Evolutionary conservation across 2,888 invertebrate species (phyloP), one percentile per base, ranked within the genome.

Genomic region (Ischnura elegans): DNA sequence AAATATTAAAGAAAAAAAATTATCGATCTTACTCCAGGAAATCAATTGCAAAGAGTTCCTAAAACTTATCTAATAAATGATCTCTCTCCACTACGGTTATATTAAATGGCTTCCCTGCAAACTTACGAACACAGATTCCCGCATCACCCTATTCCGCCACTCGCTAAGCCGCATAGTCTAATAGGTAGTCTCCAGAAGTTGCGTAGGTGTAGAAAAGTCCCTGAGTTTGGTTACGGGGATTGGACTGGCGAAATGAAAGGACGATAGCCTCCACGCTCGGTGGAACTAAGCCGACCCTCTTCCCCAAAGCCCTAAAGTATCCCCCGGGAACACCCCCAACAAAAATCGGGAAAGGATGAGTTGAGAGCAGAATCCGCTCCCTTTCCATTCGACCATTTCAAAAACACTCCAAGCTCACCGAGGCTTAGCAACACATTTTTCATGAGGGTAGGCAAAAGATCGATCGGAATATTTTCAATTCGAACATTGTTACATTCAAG

Each of bases 261-360:
- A 90, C 61, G 90, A 90, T 90, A 90, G 90, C 90, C 61, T 61
- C 8, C 43, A 61, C 90, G 90, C 61, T 90, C n/a, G 42, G 90
- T 42, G 61, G 61, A 43, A 25, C 90, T 90, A 66, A 90, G 90
- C 87, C 87, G 42, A 42, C 19, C 55, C 55, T n/a, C 42, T 19
- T 43, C 43, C 16, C 76, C 36, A 76, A 76, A 76, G 36, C 76
- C 76, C 76, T 76, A 29, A 76, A 76, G 76, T 76, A 76, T 2
- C 61, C 61, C 61, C 61, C 76, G 36, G 76, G 76, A 90, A 25
- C 90, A 19, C 55, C 55, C 42, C 90, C 13, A 25, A 6, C 61
- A 36, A 42, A 51, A 87, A 87, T 51, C 55, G 55, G 51, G n/a
- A 19, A 36, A 36, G 51, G 45, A 36, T 16, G 87, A 51, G 47